A percentile compares a stretch with the other conserved stretches of the same genome.
Evolutionary conservation across 1,140 invertebrate genomes (phyloP).

Genomic region (Reticulitermes speratus): DNA sequence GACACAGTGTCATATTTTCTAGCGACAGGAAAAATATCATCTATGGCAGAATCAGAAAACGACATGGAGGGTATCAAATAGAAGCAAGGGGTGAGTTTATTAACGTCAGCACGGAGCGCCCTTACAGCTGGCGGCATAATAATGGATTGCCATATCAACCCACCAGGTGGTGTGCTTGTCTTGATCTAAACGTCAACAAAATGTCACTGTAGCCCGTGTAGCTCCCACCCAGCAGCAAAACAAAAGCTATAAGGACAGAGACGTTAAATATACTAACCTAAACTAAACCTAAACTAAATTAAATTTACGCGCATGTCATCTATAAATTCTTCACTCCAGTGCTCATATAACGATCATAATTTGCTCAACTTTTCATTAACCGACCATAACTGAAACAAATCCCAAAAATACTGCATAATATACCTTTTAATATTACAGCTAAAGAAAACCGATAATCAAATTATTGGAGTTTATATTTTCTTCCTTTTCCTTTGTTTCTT

Average conservation of each 20-base stretch:
- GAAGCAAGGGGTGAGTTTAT: constrained; percentile 1
- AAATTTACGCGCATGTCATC: too few relatives aligned
- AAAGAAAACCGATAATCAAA: too few relatives aligned
- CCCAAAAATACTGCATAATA: too few relatives aligned
- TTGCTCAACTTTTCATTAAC: too few relatives aligned
- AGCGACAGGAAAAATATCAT: neutral
- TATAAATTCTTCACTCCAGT: too few relatives aligned
- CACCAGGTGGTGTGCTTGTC: constrained; percentile 2
- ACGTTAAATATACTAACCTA: neutral
- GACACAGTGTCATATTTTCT: neutral
- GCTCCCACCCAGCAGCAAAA: neutral
- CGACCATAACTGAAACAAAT: too few relatives aligned
- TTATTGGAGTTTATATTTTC: too few relatives aligned
- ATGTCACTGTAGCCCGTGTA: neutral
- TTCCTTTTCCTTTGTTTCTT: too few relatives aligned
- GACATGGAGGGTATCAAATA: neutral
- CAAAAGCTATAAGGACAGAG: neutral
- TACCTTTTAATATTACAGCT: too few relatives aligned
- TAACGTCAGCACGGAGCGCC: neutral
- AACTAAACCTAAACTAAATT: too few relatives aligned
- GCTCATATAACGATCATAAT: too few relatives aligned
- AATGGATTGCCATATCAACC: constrained; percentile 11
- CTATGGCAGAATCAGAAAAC: constrained; percentile 4
- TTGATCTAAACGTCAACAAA: constrained; percentile 5
- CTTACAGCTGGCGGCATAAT: constrained; percentile 4